Evolutionary conservation across 1,140 invertebrate genomes (phyloP).

Genomic region (Leptinotarsa lineolata): DNA sequence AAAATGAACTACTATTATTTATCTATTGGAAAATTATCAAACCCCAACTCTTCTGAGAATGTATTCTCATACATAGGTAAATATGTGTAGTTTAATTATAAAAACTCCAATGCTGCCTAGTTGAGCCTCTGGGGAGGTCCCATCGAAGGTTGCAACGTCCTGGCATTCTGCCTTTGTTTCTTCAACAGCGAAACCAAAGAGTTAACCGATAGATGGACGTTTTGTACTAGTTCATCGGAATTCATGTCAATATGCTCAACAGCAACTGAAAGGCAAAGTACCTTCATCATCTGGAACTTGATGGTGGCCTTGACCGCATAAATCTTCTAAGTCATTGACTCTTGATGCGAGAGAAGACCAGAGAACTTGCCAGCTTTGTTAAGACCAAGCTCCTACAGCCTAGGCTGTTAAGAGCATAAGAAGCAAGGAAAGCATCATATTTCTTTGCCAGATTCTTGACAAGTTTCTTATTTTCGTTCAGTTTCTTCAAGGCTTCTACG

Average conservation of each 20-base stretch:
- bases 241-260: conserved; percentile 98
- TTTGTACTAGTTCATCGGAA: conserved; percentile 93
- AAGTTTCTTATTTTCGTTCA: too few relatives aligned
- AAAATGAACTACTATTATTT: too few relatives aligned
- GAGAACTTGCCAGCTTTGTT: conserved; percentile 99
- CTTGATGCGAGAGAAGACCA: too few relatives aligned
- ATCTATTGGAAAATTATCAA: too few relatives aligned
- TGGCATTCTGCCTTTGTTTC: conserved; percentile 99
- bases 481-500: too few relatives aligned
- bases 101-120: conserved; percentile 73
- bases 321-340: conserved; percentile 91
- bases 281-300: conserved; percentile 99
- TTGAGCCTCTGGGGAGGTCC: conserved; percentile 95
- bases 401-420: conserved; percentile 98
- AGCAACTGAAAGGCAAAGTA: conserved; percentile 95
- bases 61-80: not conserved
- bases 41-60: not conserved
- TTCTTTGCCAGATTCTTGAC: too few relatives aligned
- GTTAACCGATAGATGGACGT: conserved; percentile 96
- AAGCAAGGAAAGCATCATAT: conserved; percentile 98
- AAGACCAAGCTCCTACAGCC: conserved; percentile 96
- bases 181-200: conserved; percentile 98
- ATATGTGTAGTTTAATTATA: too few relatives aligned
- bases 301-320: conserved; percentile 99
- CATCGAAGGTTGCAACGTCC: conserved; percentile 97